Evolutionary conservation across 2,113 vertebrate species (phyloP).

Genomic region (Phyllostomus hastatus): DNA sequence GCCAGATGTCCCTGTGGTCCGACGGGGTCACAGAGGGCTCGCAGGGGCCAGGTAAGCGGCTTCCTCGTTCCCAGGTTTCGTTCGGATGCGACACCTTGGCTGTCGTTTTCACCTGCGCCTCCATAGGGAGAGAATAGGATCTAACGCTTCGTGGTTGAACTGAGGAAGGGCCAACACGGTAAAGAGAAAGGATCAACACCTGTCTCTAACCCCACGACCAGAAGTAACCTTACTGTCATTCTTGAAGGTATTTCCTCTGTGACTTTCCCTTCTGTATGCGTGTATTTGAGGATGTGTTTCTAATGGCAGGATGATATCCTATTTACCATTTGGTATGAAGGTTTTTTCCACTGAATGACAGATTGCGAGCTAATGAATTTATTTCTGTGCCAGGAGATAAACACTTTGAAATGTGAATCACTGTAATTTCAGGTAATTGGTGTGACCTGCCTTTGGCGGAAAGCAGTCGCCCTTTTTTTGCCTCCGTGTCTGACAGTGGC

Average conservation of each 20-base stretch:
- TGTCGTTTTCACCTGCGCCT: not conserved
- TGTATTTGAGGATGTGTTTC: not conserved
- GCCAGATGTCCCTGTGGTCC: not conserved
- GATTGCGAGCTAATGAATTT: not conserved
- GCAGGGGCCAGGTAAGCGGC: not conserved
- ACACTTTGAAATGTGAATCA: constrained; percentile 2
- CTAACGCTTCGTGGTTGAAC: not conserved
- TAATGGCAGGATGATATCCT: not conserved
- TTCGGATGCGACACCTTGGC: not conserved
- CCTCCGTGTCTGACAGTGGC: not conserved
- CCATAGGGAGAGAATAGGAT: not conserved
- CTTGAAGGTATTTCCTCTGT: not conserved
- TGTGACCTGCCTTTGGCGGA: not conserved
- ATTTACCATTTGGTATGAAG: not conserved
- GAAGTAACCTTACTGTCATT: not conserved
- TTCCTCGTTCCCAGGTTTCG: not conserved
- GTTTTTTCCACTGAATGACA: constrained; percentile 41
- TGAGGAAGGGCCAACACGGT: not conserved
- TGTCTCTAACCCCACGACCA: not conserved
- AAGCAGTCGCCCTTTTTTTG: not conserved
- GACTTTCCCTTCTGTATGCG: not conserved
- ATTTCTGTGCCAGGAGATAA: not conserved
- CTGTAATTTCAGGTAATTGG: constrained; percentile 12
- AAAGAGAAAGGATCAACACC: not conserved
- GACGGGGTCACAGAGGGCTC: not conserved